Evolutionary conservation across 1,140 invertebrate species (phyloP).

Genomic region (Zaprionus nigranus): DNA sequence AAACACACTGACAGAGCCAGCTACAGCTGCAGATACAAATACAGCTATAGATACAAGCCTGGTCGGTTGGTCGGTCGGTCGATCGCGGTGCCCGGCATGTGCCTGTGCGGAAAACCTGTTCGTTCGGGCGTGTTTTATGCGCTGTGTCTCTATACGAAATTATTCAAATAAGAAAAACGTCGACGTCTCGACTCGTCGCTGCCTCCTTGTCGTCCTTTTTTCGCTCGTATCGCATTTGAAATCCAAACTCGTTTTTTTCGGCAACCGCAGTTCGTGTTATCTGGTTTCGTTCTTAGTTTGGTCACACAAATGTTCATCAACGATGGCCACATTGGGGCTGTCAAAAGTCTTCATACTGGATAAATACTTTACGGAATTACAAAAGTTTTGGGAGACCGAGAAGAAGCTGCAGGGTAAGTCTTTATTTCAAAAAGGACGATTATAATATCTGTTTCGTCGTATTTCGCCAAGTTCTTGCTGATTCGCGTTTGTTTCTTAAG

Average conservation of each 20-base stretch:
- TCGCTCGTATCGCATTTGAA: constrained; percentile 44
- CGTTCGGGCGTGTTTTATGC: constrained; percentile 50
- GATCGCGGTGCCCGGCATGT: constrained; percentile 33
- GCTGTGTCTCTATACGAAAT: constrained; percentile 62
- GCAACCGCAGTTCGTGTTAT: constrained; percentile 32
- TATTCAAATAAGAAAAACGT: constrained; percentile 81
- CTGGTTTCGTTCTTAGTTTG: constrained; percentile 40
- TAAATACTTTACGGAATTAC: constrained; percentile 98
- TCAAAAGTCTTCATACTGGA: constrained; percentile 98
- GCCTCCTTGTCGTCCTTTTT: constrained; percentile 45
- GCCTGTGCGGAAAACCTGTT: constrained; percentile 78
- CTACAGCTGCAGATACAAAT: constrained; percentile 35
- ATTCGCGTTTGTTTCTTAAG: constrained; percentile 53
- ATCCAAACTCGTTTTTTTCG: constrained; percentile 58
- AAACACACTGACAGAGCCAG: constrained; percentile 40
- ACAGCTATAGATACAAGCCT: constrained; percentile 18
- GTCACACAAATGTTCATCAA: constrained; percentile 82
- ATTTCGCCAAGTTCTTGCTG: not conserved
- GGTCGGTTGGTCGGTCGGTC: constrained; percentile 19
- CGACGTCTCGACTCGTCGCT: constrained; percentile 37
- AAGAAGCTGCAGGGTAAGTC: constrained; percentile 96
- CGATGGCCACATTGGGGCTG: constrained; percentile 93
- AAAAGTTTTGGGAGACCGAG: constrained; percentile 98
- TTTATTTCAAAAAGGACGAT: not conserved
- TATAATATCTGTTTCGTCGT: not conserved